A percentile compares a stretch with the other conserved stretches of the same genome.
Evolutionary conservation across 1,140 invertebrate genomes (phyloP).

Genomic region (Chironomus tepperi): DNA sequence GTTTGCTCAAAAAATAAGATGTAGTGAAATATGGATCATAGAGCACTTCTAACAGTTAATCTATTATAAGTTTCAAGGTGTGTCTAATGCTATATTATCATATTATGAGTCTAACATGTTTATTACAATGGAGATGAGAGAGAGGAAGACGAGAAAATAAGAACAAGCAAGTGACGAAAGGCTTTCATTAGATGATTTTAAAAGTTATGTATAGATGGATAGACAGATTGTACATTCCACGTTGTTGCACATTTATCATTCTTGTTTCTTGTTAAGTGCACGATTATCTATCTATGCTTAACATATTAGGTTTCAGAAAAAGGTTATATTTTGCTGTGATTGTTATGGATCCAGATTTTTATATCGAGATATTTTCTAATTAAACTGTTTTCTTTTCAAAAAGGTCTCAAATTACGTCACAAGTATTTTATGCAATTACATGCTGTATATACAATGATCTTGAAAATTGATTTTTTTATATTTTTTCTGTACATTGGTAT

Average conservation of each 20-base stretch:
- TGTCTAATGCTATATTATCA: conserved; percentile 1
- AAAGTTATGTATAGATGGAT: too few relatives aligned
- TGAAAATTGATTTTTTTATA: neutral
- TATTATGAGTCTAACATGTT: neutral
- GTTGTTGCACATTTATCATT: conserved; percentile 8
- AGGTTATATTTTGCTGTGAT: too few relatives aligned
- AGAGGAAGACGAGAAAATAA: too few relatives aligned
- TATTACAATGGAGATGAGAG: neutral
- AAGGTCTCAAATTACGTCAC: too few relatives aligned
- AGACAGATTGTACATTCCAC: neutral
- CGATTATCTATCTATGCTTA: neutral
- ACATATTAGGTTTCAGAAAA: too few relatives aligned
- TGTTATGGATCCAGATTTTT: too few relatives aligned
- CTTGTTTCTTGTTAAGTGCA: neutral
- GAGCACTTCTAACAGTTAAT: neutral
- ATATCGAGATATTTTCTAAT: too few relatives aligned
- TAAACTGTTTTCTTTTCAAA: too few relatives aligned
- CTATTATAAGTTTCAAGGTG: neutral
- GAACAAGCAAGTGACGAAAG: neutral
- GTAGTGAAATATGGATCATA: neutral
- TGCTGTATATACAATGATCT: neutral
- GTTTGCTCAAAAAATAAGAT: too few relatives aligned
- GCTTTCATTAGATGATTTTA: neutral
- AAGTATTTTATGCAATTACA: too few relatives aligned
- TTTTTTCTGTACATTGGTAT: neutral